phyloP scores from a whole-genome alignment of 2,797 vertebrate species.

The Sciaenops ocellatus region DNA sequence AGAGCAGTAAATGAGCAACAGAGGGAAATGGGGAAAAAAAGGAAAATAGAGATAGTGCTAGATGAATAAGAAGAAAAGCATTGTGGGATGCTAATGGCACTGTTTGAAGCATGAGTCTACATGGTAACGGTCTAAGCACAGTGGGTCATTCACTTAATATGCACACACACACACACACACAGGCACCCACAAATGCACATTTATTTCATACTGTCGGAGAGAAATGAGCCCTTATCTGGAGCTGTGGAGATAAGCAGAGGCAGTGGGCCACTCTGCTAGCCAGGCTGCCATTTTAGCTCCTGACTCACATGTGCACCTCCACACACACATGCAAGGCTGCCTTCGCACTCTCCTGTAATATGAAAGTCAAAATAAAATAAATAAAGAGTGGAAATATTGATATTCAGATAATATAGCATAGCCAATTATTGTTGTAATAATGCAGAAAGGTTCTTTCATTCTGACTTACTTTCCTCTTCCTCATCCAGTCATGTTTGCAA shows the following conservation, averaged over 20 bases:
- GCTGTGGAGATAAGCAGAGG: slow-evolving; percentile 80
- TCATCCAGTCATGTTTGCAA: neutral
- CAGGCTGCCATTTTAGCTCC: slow-evolving; percentile 62
- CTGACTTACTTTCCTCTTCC: slow-evolving; percentile 2
- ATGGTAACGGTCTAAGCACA: slow-evolving; percentile 47
- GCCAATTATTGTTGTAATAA: slow-evolving; percentile 34
- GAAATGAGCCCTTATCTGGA: slow-evolving; percentile 81
- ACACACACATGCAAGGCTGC: slow-evolving; percentile 13
- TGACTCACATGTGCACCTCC: slow-evolving; percentile 21
- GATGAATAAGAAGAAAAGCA: slow-evolving; percentile 30
- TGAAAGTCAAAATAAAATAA: slow-evolving; percentile 55
- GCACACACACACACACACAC: slow-evolving; percentile 20
- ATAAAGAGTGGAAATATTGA: slow-evolving; percentile 43
- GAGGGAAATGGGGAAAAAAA: neutral
- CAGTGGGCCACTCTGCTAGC: slow-evolving; percentile 57
- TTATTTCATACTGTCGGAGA: slow-evolving; percentile 67
- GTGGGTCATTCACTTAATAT: slow-evolving; percentile 58
- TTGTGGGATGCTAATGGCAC: slow-evolving; percentile 55
- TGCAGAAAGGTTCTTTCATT: slow-evolving; percentile 30
- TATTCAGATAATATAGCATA: slow-evolving; percentile 37
- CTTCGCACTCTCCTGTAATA: slow-evolving; percentile 32
- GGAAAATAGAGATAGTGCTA: neutral
- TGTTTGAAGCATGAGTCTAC: slow-evolving; percentile 53
- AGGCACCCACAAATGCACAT: slow-evolving; percentile 59
- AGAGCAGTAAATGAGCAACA: slow-evolving; percentile 23